Evolutionary conservation across 2,113 vertebrate species (phyloP).

Genomic region (Procavia capensis): DNA sequence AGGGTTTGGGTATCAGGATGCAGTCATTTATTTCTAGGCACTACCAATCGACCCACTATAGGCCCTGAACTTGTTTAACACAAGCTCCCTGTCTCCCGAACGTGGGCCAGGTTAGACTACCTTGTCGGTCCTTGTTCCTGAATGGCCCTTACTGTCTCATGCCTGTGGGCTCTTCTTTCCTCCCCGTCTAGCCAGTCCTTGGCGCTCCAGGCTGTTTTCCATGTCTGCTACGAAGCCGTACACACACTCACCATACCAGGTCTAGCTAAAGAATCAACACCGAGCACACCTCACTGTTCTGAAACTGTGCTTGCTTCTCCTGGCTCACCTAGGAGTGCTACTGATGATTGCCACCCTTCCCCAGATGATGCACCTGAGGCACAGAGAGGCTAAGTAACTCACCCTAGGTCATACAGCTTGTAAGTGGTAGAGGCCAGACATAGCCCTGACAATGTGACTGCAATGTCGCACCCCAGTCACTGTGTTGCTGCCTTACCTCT

Average conservation of each 20-base stretch:
- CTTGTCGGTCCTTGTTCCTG: background rate
- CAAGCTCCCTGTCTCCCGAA: background rate
- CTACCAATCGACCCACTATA: no score
- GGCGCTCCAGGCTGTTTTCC: background rate
- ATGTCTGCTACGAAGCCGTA: background rate
- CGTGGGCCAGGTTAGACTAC: fast-evolving
- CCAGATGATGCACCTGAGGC: background rate
- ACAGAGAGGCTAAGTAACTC: no score
- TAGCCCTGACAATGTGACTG: no score
- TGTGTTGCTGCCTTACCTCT: background rate
- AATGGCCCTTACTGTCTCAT: background rate
- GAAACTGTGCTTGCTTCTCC: background rate
- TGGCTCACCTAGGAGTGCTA: background rate
- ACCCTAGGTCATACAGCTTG: background rate
- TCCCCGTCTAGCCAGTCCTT: background rate
- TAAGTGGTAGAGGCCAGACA: background rate
- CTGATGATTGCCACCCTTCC: background rate
- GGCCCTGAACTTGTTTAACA: background rate
- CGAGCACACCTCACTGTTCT: fast-evolving
- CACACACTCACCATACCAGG: background rate
- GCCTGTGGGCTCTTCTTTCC: background rate
- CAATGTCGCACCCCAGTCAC: background rate
- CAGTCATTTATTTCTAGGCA: no score
- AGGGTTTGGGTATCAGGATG: no score
- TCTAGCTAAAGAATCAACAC: background rate